Evolutionary conservation across 30 jellyfish, hydroid and myxozoan genomes (phyloP).

Genomic region (Cassiopea andromeda): DNA sequence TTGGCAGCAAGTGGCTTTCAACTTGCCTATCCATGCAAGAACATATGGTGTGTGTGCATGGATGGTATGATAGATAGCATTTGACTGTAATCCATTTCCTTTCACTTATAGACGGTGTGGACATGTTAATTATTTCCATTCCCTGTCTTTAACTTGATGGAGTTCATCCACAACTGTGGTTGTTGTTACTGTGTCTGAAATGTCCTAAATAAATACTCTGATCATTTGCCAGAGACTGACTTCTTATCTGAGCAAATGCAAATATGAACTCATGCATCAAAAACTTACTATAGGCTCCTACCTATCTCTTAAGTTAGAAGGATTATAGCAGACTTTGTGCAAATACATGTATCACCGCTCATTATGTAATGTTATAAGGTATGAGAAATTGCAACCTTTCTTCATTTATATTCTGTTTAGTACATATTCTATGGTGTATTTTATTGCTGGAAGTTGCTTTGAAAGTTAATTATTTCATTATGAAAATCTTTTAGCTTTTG

Average conservation of each 20-base stretch:
- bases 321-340: neutral
- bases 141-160: neutral
- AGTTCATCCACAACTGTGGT: neutral
- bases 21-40: no score
- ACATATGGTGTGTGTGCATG: no score
- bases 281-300: neutral
- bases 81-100: neutral
- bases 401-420: neutral
- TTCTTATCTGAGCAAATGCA: neutral
- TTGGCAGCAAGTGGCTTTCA: no score
- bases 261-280: neutral
- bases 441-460: neutral
- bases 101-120: neutral
- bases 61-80: no score
- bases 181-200: neutral
- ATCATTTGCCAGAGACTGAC: neutral
- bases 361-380: neutral
- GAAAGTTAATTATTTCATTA: neutral
- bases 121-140: neutral
- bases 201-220: neutral
- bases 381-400: neutral
- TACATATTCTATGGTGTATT: neutral
- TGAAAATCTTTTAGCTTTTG: neutral
- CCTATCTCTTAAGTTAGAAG: neutral
- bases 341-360: neutral